Conservation (phyloP, 2,888 invertebrate species). For the Penaeus monodon region DNA sequence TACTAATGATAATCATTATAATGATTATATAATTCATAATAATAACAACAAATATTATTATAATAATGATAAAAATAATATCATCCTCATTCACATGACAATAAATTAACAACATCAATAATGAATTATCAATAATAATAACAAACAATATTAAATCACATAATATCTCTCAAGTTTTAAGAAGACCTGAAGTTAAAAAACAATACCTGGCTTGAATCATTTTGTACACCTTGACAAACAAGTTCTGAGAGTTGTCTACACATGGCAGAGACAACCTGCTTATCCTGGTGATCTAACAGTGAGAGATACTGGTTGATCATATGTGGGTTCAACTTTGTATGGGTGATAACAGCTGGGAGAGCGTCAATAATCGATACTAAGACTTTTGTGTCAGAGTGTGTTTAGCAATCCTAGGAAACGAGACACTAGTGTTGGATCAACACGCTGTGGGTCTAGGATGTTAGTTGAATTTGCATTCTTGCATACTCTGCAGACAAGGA, state of each 20-base stretch:
- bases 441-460: slow-evolving; percentile 5
- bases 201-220: slow-evolving; percentile 34
- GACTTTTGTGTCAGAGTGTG: slow-evolving; percentile 14
- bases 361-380: slow-evolving; percentile 46
- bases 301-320: slow-evolving; percentile 42
- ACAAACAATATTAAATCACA: neutral
- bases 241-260: slow-evolving; percentile 30
- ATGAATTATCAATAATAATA: neutral
- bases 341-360: slow-evolving; percentile 53
- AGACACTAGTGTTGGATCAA: slow-evolving; percentile 50
- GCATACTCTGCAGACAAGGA: slow-evolving; percentile 38
- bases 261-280: slow-evolving; percentile 34
- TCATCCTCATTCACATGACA: no score
- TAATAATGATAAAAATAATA: no score
- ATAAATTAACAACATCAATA: no score
- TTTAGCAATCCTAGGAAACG: slow-evolving; percentile 42
- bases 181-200: neutral
- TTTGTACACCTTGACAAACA: slow-evolving; percentile 3
- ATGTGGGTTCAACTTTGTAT: slow-evolving; percentile 33
- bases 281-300: slow-evolving; percentile 37
- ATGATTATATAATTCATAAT: no score
- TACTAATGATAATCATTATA: no score
- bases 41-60: no score
- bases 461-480: neutral
- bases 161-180: neutral